Evolutionary conservation across 37 sponge, comb jelly and placozoan genomes (phyloP), one percentile per base, ranked within the genome.

Genomic region (Halisarca cf. caerulea): DNA sequence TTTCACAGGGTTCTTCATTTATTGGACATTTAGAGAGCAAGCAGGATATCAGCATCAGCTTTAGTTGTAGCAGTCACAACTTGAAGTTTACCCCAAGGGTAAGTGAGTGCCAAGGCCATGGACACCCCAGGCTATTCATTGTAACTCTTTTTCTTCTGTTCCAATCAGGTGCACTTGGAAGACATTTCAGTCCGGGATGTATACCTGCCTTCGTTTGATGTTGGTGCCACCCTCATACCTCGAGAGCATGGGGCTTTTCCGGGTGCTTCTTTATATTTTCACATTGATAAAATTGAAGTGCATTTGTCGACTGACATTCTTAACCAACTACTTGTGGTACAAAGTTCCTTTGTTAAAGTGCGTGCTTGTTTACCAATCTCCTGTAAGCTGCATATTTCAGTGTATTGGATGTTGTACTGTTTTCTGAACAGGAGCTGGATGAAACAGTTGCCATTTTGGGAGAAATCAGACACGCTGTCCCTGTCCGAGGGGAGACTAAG

Each of bases 261-360:
- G 2, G 43, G 35, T 17, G 70, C 86, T 24, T 43, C 85, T 27
- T 11, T 89, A 2, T 78, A 84, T 34, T 44, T 93, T 51, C 24
- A 72, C 58, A 44, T 93, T 41, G 83, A 93, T 75, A 69, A 80
- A 45, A 70, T 93, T 25, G 84, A 87, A 24, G 73, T 93, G 40
- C 90, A 93, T 53, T 66, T 93, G 20, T 89, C 90, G 0, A 93
- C 93, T 0, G 90, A 93, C 59, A 84, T 87, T 28, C 80, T 93
- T 30, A 93, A 93, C 61, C 93, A 93, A 51, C 77, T 93, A 66
- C 85, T 93, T 17, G 59, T 93, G 2, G 55, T 93, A 23, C 93
- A 93, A 81, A 87, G 80, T 58, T 59, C 85, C 23, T 93, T 93
- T 75, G 86, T 93, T 66, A 93, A 93, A 85, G 93, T 93, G 40